phyloP scores from a whole-genome alignment of 2,888 invertebrate species.

The Fabriciana adippe region DNA sequence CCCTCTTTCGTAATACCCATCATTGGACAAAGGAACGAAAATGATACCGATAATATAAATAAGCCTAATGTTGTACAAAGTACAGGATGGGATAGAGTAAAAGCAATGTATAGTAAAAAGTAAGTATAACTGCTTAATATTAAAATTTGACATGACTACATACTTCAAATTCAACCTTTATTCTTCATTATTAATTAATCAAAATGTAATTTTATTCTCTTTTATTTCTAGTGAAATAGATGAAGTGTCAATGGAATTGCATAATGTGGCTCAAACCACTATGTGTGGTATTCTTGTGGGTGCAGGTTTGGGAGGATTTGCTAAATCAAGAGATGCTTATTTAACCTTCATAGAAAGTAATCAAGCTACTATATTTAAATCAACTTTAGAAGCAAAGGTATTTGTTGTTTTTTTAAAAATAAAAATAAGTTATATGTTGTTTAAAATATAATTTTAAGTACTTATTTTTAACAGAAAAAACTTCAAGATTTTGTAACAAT shows the following conservation, averaged over 20 bases:
- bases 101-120: conserved; percentile 72
- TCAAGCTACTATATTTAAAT: conserved; percentile 86
- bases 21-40: conserved; percentile 46
- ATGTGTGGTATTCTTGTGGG: conserved; percentile 84
- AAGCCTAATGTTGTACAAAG: conserved; percentile 42
- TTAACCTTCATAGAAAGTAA: conserved; percentile 87
- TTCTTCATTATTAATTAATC: not conserved
- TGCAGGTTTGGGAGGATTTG: conserved; percentile 84
- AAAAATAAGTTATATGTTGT: too few species aligned
- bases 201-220: not conserved
- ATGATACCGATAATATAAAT: conserved; percentile 54
- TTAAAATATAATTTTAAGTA: conserved; percentile 2
- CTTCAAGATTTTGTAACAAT: conserved; percentile 87
- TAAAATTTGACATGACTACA: too few species aligned
- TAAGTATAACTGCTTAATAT: conserved; percentile 49
- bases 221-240: conserved; percentile 84
- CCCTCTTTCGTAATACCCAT: conserved; percentile 58
- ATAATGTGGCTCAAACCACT: conserved; percentile 82
- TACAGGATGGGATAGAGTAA: conserved; percentile 77
- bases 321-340: conserved; percentile 82
- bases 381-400: conserved; percentile 86
- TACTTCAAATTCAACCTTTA: conserved; percentile 1
- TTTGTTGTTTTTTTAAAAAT: too few species aligned
- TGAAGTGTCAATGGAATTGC: conserved; percentile 83
- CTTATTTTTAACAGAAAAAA: conserved; percentile 78